These are phyloP conservation scores for Notospermus geniculatus DNA, from an alignment of 1,140 invertebrate genomes.

Conservation along the genomic window DNA sequence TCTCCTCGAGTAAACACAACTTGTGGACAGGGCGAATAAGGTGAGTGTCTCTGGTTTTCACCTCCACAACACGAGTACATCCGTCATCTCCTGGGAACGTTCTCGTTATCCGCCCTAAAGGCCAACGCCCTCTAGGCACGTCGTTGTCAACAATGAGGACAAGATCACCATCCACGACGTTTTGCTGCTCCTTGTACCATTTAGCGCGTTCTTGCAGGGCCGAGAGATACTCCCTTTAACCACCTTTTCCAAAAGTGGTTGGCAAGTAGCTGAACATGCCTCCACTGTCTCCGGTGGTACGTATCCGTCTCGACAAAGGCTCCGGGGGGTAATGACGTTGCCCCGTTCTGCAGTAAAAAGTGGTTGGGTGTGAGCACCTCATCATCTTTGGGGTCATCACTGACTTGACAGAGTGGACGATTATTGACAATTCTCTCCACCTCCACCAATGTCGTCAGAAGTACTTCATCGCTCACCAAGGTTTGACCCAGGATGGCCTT, in stretches of 20 bases:
- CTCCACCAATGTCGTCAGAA: conserved; percentile 15
- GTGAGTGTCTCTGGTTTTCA: neutral
- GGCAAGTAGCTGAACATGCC: conserved; percentile 16
- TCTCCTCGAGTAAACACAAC: no score
- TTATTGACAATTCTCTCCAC: conserved; percentile 12
- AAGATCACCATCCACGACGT: conserved; percentile 21
- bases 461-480: conserved; percentile 13
- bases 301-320: conserved; percentile 5
- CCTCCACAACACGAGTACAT: conserved; percentile 10
- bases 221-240: conserved; percentile 17
- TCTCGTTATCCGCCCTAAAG: conserved; percentile 13
- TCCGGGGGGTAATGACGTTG: no score
- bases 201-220: neutral
- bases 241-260: conserved; percentile 24
- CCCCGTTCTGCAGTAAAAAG: conserved; percentile 20
- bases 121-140: conserved; percentile 17
- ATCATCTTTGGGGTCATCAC: conserved; percentile 14
- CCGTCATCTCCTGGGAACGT: conserved; percentile 16
- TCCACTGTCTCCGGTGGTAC: conserved; percentile 15
- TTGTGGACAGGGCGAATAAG: no score
- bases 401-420: conserved; percentile 10
- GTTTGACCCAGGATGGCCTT: conserved; percentile 7
- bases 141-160: conserved; percentile 20
- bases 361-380: conserved; percentile 18
- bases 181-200: neutral